Evolutionary conservation across 2,888 invertebrate species (phyloP).

Genomic region (Caenorhabditis afra): DNA sequence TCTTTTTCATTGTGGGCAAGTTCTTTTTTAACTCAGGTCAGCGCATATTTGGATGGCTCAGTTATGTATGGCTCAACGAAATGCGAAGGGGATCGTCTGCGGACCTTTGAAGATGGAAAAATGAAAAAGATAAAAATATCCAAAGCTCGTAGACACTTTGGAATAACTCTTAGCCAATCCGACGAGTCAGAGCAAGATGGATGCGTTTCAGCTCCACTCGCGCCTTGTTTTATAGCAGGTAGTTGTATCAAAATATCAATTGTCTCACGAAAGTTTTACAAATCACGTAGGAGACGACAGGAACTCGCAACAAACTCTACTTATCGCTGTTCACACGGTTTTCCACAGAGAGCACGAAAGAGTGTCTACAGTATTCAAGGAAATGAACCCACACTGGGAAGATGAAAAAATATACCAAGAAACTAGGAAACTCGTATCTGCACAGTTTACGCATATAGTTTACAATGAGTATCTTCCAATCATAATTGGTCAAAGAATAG

Average conservation of each 20-base stretch:
- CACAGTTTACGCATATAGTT: conserved; percentile 83
- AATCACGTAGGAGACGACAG: conserved; percentile 72
- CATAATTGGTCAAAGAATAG: conserved; percentile 89
- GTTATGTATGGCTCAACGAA: conserved; percentile 79
- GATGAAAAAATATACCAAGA: conserved; percentile 81
- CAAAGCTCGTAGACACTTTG: conserved; percentile 34
- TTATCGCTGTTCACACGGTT: conserved; percentile 78
- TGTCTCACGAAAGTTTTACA: not conserved
- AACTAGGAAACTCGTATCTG: conserved; percentile 81
- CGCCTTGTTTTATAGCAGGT: conserved; percentile 69
- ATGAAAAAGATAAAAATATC: conserved; percentile 70
- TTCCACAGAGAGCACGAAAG: conserved; percentile 80
- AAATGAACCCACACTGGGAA: conserved; percentile 80
- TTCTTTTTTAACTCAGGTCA: conserved; percentile 81
- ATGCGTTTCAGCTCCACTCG: conserved; percentile 64
- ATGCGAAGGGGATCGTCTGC: conserved; percentile 74
- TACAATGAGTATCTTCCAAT: conserved; percentile 86
- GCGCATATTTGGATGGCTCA: conserved; percentile 84
- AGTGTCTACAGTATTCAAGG: conserved; percentile 69
- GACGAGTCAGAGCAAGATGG: conserved; percentile 84
- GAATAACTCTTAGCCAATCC: conserved; percentile 63
- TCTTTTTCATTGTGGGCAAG: not conserved
- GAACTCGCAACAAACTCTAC: conserved; percentile 77
- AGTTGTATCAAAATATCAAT: not conserved
- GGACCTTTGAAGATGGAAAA: conserved; percentile 74